Evolutionary conservation across 2,888 invertebrate genomes (phyloP).

Genomic region (Diadromus collaris): DNA sequence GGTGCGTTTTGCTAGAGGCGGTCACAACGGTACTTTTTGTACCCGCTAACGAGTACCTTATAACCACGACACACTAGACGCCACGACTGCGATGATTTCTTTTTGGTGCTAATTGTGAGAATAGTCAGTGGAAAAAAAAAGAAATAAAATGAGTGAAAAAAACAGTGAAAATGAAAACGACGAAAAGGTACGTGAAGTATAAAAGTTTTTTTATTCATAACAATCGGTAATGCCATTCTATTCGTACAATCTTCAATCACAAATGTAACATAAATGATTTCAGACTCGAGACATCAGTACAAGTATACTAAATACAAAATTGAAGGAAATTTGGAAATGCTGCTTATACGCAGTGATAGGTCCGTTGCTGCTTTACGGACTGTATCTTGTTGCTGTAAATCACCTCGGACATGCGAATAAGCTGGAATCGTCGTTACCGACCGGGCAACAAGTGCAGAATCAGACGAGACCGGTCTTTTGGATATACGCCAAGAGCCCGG

Average conservation of each 20-base stretch:
- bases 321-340: constrained; percentile 70
- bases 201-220: neutral
- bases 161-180: constrained; percentile 20
- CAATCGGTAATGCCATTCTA: neutral
- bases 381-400: constrained; percentile 64
- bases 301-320: constrained; percentile 66
- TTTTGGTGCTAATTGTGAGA: constrained; percentile 17
- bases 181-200: constrained; percentile 27
- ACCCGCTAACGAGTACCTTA: constrained; percentile 22
- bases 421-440: neutral
- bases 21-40: constrained; percentile 69
- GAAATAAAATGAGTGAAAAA: constrained; percentile 37
- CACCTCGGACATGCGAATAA: constrained; percentile 23
- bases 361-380: constrained; percentile 68
- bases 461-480: constrained; percentile 81
- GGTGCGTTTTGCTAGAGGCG: constrained; percentile 17
- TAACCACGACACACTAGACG: constrained; percentile 13
- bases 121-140: constrained; percentile 9
- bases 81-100: constrained; percentile 29
- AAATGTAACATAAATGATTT: neutral
- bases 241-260: neutral
- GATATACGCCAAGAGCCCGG: constrained; percentile 82
- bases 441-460: constrained; percentile 31
- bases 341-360: constrained; percentile 67
- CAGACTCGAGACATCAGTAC: constrained; percentile 13